Percentiles rank a stretch among this genome's conserved stretches.
Evolutionary conservation across 2,888 invertebrate genomes (phyloP).

Genomic region (Trachelus iudaicus): DNA sequence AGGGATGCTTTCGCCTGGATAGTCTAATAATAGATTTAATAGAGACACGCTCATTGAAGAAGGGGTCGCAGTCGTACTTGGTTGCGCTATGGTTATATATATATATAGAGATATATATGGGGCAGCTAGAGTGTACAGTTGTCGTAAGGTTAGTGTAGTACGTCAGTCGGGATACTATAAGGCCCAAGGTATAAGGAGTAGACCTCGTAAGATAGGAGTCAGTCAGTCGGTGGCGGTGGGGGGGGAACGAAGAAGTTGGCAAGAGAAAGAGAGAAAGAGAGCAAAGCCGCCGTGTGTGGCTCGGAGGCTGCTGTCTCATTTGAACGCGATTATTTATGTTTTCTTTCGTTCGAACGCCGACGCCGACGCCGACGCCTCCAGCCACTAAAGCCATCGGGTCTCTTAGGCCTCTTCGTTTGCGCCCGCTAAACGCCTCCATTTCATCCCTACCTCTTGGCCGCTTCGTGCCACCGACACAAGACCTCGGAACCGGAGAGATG

Average conservation of each 20-base stretch:
- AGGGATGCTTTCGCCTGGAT: conserved; percentile 55
- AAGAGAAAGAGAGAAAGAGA: conserved; percentile 21
- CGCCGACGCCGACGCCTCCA: conserved; percentile 55
- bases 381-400: conserved; percentile 60
- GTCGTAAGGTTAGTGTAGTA: background rate
- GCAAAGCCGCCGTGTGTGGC: conserved; percentile 53
- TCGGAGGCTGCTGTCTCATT: conserved; percentile 58
- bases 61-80: conserved; percentile 38
- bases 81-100: background rate
- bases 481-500: background rate
- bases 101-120: background rate
- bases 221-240: background rate
- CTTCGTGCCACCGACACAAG: background rate
- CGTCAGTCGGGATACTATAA: background rate
- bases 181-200: background rate
- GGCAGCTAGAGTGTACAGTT: background rate
- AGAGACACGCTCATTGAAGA: conserved; percentile 65
- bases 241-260: conserved; percentile 14
- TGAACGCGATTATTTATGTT: conserved; percentile 65
- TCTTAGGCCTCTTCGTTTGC: conserved; percentile 35
- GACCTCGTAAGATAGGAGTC: background rate
- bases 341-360: conserved; percentile 54
- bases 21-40: conserved; percentile 65
- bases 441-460: background rate
- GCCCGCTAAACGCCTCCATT: conserved; percentile 21